phyloP scores from a whole-genome alignment of 2,113 vertebrate species.

The Thunnus thynnus region DNA sequence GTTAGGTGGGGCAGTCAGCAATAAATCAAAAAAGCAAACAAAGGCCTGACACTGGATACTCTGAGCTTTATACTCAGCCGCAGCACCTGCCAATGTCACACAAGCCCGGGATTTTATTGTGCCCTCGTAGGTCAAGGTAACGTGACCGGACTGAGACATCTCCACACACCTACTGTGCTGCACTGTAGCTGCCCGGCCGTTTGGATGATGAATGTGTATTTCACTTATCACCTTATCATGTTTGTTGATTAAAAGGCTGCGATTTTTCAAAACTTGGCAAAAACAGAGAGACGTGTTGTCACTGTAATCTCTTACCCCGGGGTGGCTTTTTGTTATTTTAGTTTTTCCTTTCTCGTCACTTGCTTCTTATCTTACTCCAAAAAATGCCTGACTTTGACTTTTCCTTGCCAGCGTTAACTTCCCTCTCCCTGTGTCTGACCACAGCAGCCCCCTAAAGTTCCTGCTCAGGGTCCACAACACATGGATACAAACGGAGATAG shows the following conservation, averaged over 20 bases:
- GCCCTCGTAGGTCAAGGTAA: slow-evolving; percentile 64
- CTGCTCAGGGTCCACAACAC: slow-evolving; percentile 72
- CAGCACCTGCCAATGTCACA: slow-evolving; percentile 84
- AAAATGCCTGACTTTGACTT: slow-evolving; percentile 80
- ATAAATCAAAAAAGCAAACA: slow-evolving; percentile 85
- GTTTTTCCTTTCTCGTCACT: slow-evolving; percentile 80
- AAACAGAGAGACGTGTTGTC: slow-evolving; percentile 69
- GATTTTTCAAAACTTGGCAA: slow-evolving; percentile 60
- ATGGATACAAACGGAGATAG: slow-evolving; percentile 70
- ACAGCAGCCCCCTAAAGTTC: slow-evolving; percentile 76
- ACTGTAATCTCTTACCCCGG: slow-evolving; percentile 66
- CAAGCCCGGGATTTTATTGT: slow-evolving; percentile 59
- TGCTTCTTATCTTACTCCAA: slow-evolving; percentile 86
- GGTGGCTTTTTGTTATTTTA: slow-evolving; percentile 79
- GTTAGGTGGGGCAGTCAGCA: slow-evolving; percentile 75
- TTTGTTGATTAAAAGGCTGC: slow-evolving; percentile 63
- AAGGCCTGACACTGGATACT: slow-evolving; percentile 79
- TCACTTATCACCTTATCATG: slow-evolving; percentile 67
- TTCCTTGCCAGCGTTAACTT: slow-evolving; percentile 78
- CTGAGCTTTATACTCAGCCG: slow-evolving; percentile 51
- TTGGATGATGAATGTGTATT: slow-evolving; percentile 42
- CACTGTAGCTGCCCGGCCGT: slow-evolving; percentile 12
- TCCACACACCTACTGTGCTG: slow-evolving; percentile 4
- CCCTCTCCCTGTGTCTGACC: slow-evolving; percentile 74
- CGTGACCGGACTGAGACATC: slow-evolving; percentile 26